phyloP scores from a whole-genome alignment of 2,797 vertebrate species.

The Enteromius treurensis region DNA sequence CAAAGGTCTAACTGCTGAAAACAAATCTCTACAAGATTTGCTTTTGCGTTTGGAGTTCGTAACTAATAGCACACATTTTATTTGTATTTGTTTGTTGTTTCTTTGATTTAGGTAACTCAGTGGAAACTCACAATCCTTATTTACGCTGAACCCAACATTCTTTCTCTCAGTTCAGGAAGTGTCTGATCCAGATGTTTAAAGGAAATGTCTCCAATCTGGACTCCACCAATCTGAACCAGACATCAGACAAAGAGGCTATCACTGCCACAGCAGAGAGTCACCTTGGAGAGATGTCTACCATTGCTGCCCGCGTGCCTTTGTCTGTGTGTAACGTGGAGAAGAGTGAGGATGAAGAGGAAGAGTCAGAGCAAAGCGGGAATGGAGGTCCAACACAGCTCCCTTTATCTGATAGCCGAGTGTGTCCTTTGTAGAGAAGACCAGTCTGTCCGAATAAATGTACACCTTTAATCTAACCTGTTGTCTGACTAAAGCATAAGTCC shows the following conservation, averaged over 20 bases:
- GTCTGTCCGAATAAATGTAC: constrained; percentile 12
- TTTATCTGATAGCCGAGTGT: constrained; percentile 49
- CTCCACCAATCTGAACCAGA: constrained; percentile 72
- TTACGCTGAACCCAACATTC: not conserved
- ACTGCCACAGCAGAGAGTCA: constrained; percentile 73
- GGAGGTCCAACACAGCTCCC: constrained; percentile 49
- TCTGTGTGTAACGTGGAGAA: constrained; percentile 54
- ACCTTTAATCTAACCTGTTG: constrained; percentile 13
- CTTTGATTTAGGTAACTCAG: not conserved
- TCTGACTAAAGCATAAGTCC: constrained; percentile 13
- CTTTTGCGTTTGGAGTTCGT: constrained; percentile 1
- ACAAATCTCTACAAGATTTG: not conserved
- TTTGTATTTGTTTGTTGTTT: not conserved
- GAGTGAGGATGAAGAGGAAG: constrained; percentile 51
- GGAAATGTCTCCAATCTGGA: constrained; percentile 69
- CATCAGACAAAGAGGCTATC: constrained; percentile 74
- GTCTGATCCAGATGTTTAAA: constrained; percentile 84
- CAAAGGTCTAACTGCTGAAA: constrained; percentile 10
- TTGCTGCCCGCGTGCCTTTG: constrained; percentile 73
- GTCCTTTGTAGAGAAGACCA: constrained; percentile 48
- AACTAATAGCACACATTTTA: not conserved
- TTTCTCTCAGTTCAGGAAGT: constrained; percentile 85
- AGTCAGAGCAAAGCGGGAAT: constrained; percentile 46
- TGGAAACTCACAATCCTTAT: not conserved
- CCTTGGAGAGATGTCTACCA: constrained; percentile 78